Evolutionary conservation across 2,113 vertebrate genomes (phyloP), one percentile per base, ranked within the genome.

Genomic region (Pavo muticus): DNA sequence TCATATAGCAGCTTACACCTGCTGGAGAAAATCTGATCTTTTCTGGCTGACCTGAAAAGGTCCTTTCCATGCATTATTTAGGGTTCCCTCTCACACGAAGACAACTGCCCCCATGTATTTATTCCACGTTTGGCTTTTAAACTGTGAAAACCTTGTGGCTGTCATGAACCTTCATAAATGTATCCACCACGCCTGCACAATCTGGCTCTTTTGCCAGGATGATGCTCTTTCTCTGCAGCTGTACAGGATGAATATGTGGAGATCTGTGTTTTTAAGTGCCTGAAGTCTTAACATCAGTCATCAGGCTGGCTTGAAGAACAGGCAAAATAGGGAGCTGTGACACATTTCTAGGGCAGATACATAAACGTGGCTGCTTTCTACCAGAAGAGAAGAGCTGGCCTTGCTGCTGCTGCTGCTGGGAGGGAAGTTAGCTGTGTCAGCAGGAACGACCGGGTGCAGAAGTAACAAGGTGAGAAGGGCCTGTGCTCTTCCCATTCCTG

Each of bases 1-100:
- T 87, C 61, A 23, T 47, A 29, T 11, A 73, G 64, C 44, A 91
- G 73, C 84, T 94, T 94, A 92, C 23, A 2, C 14, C 40, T 91
- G 11, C 24, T 35, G 72, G 39, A 86, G 40, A 69, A 90, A 88
- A 90, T 1, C 17, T 56, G 4, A 1, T 64, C 47, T 76, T 64
- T 72, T 14, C 52, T 68, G 57, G 5, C 18, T 45, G 29, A 8
- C 37, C 12, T 54, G 42, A 82, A 71, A 64, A 82, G 11, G 4
- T 4, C 7, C 72, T 76, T 68, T 71, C 40, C 52, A 12, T 4
- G 14, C 18, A n/a, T 59, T 57, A 39, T 6, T 10, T 73, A 42
- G 23, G 30, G 15, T 63, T 71, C 84, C 9, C 24, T 52, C 60
- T 84, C 60, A 37, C 5, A 61, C 8, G 29, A 56, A 69, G 47